Evolutionary conservation across 2,797 vertebrate genomes (phyloP), one percentile per base, ranked within the genome.

Genomic region (Lagorchestes hirsutus): DNA sequence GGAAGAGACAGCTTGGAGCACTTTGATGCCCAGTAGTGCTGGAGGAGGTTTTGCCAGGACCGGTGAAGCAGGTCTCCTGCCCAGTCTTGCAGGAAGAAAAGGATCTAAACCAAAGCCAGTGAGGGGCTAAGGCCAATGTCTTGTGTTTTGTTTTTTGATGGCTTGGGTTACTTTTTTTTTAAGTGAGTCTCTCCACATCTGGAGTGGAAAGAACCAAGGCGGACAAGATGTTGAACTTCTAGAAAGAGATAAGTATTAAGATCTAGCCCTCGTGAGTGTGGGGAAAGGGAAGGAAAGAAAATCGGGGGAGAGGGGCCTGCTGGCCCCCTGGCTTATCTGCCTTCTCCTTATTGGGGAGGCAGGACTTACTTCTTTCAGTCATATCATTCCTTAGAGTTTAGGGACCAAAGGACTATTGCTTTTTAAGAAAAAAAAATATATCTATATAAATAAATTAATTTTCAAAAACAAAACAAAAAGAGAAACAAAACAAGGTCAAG

Each of bases 301-400:
- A n/a, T 22, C 2, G 24, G 74, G 74, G 50, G 22, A 74, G 62
- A 87, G 74, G 40, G 74, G 40, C 40, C 74, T 11, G 24, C 40
- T 46, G 24, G 40, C 10, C 40, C 74, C 10, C 74, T 87, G 74
- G 74, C 74, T 87, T 87, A 46, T 27, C 40, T 87, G 74, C 31
- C 40, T 10, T 97, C 95, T 95, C 97, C 1, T 2, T n/a, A 99
- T 99, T 50, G 99, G 98, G 99, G 99, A 99, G 99, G 99, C 99
- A 98, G 97, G 97, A 98, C 98, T 98, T 98, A 98, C 98, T 99
- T 98, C 98, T 99, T 99, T 99, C 98, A 99, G 98, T 98, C 98
- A 99, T 99, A 99, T 99, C 99, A 99, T 99, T 99, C 99, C 99
- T 99, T 99, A 99, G 99, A 99, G 99, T 99, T 99, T 99, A 99